Evolutionary conservation across 2,797 vertebrate species (phyloP).

Genomic region (Acomys russatus): DNA sequence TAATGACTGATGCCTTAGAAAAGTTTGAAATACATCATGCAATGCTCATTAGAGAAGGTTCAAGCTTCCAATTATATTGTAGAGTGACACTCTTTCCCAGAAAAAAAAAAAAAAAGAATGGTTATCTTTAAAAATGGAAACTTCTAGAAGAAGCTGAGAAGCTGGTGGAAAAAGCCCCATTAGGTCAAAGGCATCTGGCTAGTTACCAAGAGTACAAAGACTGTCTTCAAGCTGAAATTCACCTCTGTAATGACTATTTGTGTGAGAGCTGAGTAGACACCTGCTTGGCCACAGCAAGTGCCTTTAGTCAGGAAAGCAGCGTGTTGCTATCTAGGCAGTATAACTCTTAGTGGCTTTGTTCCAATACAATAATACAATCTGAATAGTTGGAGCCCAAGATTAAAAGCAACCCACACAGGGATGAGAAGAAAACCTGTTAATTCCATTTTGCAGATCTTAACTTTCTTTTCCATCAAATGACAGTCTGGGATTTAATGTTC

Average conservation of each 20-base stretch:
- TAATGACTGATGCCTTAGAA: conserved; percentile 5
- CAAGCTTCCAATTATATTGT: conserved; percentile 17
- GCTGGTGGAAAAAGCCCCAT: neutral
- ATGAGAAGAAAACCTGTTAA: conserved; percentile 32
- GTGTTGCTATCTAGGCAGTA: neutral
- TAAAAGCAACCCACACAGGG: neutral
- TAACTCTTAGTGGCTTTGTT: neutral
- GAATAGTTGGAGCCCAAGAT: neutral
- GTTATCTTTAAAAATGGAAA: neutral
- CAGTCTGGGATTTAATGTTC: neutral
- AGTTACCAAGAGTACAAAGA: neutral
- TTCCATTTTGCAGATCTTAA: neutral
- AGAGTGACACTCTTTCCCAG: neutral
- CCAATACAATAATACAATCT: neutral
- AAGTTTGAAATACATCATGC: neutral
- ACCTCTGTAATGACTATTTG: neutral
- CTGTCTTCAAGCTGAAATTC: neutral
- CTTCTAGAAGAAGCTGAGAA: neutral
- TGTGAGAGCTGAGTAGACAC: neutral
- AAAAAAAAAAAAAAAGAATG: conserved; percentile 16
- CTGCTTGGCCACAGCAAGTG: neutral
- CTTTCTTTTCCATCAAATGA: conserved; percentile 38
- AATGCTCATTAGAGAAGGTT: conserved; percentile 34
- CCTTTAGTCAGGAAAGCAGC: neutral
- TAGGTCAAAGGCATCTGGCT: neutral